These are phyloP conservation scores for Poeciliopsis turneri DNA, from an alignment of 2,797 vertebrate genomes.

Conservation along the genomic window DNA sequence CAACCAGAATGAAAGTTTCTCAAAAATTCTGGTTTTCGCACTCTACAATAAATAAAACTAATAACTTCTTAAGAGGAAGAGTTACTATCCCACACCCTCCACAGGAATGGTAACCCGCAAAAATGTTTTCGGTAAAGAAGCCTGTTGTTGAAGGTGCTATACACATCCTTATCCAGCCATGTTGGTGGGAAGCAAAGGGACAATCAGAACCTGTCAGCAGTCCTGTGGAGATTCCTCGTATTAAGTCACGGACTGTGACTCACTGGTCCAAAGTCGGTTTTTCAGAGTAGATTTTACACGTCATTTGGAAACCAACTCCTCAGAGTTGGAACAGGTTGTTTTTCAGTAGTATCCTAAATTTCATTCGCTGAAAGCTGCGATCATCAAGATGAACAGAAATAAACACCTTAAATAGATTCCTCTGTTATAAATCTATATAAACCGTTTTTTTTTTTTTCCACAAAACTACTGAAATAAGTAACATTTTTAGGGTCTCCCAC, in stretches of 20 bases:
- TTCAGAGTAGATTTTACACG: not conserved
- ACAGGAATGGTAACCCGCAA: not conserved
- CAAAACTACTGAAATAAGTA: not conserved
- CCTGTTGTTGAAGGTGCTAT: not conserved
- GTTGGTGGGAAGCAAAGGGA: not conserved
- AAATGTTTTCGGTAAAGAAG: not conserved
- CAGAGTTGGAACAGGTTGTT: not conserved
- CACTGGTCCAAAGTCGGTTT: not conserved
- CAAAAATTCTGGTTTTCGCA: not conserved
- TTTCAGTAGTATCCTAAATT: no score
- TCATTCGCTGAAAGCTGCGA: not conserved
- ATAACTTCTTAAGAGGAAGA: not conserved
- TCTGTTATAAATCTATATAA: not conserved
- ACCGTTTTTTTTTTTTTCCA: not conserved
- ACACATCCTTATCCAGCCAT: not conserved
- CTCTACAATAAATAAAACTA: not conserved
- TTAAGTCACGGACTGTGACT: not conserved
- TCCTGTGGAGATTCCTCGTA: not conserved
- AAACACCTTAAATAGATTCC: not conserved
- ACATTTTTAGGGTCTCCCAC: no score
- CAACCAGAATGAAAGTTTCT: not conserved
- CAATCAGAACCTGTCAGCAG: not conserved
- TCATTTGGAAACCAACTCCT: not conserved
- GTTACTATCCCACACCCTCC: not conserved
- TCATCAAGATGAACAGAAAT: not conserved